phyloP scores from a whole-genome alignment of 2,113 vertebrate genomes.

The Chrysochloris asiatica region DNA sequence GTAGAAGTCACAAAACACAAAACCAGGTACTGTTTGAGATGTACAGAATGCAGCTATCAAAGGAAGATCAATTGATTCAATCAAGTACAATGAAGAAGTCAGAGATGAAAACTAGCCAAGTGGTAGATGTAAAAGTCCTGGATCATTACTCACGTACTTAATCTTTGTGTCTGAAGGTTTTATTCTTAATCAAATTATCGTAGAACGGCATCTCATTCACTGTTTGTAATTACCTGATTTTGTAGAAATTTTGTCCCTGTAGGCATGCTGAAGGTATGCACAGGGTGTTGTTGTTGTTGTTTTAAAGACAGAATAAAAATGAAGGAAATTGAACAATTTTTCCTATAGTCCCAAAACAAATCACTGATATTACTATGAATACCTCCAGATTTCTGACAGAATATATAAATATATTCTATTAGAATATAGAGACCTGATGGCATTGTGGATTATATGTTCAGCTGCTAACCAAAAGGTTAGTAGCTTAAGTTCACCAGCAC shows the following conservation, averaged over 20 bases:
- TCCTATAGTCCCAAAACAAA: neutral
- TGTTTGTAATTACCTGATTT: neutral
- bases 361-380: neutral
- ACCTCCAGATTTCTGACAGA: neutral
- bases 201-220: neutral
- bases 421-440: too few relatives aligned
- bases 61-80: slow-evolving; percentile 54
- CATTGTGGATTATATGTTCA: too few relatives aligned
- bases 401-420: too few relatives aligned
- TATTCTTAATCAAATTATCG: neutral
- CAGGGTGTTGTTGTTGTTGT: neutral
- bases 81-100: slow-evolving; percentile 56
- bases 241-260: neutral
- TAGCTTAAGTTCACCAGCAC: too few relatives aligned
- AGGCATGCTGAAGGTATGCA: neutral
- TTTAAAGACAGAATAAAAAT: neutral
- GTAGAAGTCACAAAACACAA: neutral
- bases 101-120: slow-evolving; percentile 31
- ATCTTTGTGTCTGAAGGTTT: neutral
- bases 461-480: too few relatives aligned
- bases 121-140: slow-evolving; percentile 22
- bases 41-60: neutral
- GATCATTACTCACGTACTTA: neutral
- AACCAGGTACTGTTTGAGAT: neutral
- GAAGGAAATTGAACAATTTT: neutral